phyloP scores from a whole-genome alignment of 2,888 invertebrate genomes.

The Zelleria hepariella region DNA sequence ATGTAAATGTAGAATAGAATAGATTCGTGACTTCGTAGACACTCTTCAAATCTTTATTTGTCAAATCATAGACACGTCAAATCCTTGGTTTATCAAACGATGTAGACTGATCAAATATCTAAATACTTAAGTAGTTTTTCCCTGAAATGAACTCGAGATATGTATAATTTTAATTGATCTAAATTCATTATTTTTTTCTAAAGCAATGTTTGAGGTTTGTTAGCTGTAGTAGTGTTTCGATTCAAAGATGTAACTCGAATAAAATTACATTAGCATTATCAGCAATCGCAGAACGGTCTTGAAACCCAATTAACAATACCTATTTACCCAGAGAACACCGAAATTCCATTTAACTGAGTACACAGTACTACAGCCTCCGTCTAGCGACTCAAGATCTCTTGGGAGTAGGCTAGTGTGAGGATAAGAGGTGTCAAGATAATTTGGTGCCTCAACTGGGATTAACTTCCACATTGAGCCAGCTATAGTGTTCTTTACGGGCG shows the following conservation, averaged over 20 bases:
- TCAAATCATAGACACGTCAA: no score
- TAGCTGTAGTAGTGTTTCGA: no score
- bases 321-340: neutral
- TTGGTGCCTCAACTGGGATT: neutral
- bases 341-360: neutral
- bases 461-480: neutral
- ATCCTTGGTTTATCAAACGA: no score
- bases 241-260: neutral
- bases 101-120: no score
- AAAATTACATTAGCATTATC: neutral
- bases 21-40: no score
- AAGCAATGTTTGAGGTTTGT: no score
- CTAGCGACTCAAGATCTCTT: neutral
- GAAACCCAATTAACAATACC: neutral
- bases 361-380: neutral
- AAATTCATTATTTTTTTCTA: no score
- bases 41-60: no score
- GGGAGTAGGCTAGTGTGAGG: neutral
- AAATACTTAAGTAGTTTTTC: no score
- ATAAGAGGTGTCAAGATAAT: neutral
- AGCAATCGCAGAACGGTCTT: neutral
- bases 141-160: no score
- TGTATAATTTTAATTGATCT: no score
- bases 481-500: neutral
- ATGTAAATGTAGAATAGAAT: no score